Evolutionary conservation across 2,797 vertebrate genomes (phyloP), one percentile per base, ranked within the genome.

Genomic region (Girardinus metallicus): DNA sequence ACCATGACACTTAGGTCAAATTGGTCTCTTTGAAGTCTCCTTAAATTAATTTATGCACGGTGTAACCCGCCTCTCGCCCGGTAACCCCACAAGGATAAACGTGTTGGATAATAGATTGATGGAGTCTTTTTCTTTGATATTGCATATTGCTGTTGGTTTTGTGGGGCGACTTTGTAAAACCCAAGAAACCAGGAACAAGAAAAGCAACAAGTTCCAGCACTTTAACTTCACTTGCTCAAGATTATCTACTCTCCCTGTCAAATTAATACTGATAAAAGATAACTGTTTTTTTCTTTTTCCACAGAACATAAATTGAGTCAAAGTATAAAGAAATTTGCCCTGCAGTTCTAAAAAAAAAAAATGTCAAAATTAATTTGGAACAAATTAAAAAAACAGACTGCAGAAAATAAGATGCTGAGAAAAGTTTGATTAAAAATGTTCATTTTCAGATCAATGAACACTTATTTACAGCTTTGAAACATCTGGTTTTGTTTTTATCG

Each of bases 401-500:
- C 51, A 51, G 4, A 72, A 44, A 68, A 41, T 23, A 26, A 68
- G 21, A 39, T 39, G 4, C 21, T 10, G 62, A 36, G 18, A 36
- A 18, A 64, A 5, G 21, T 23, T 68, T 41, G 18, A 39, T 36
- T 39, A 41, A 39, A 41, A 46, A 21, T 44, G 2, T 21, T 23
- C 0, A 49, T 62, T 70, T 74, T 21, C 36, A 44, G 10, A 49
- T 41, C 26, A 57, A 16, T 41, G 2, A 36, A 47, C 18, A 12
- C 31, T 41, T 41, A 23, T 70, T 70, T 53, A n/a, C 34, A 15
- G 10, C 23, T 62, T 29, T 43, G 6, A 64, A 73, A 79, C 44
- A 43, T 53, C 49, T 73, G 23, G 43, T 62, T 74, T 57, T 16
- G 34, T 62, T 76, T 78, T 47, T 39, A 44, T 71, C 43, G 8